Percentiles rank a stretch among this genome's conserved stretches.
Conservation (phyloP, 2,888 invertebrate species). For the Alsophila aescularia region DNA sequence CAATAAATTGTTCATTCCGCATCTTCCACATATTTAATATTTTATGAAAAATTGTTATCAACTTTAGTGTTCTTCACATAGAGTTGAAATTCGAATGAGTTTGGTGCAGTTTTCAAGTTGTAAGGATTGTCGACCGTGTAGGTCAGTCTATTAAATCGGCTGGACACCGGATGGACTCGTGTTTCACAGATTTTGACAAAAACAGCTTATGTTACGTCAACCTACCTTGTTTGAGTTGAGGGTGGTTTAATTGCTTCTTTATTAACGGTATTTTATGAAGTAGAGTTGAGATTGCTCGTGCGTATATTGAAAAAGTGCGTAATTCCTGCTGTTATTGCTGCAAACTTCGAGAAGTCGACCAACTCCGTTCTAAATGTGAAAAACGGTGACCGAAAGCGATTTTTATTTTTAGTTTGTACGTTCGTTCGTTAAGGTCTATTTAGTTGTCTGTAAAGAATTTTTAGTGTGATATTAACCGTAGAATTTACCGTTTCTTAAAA, state of each 20-base stretch:
- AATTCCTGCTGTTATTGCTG: too few relatives aligned
- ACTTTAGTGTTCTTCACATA: constrained; percentile 8
- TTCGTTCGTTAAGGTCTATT: too few relatives aligned
- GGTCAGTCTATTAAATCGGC: constrained; percentile 81
- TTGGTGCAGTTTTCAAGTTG: constrained; percentile 41
- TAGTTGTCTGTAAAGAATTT: too few relatives aligned
- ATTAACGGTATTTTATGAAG: constrained; percentile 20
- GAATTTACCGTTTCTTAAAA: too few relatives aligned
- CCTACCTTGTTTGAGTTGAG: constrained; percentile 55
- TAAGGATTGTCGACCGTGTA: constrained; percentile 68
- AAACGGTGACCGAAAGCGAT: too few relatives aligned
- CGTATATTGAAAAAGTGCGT: too few relatives aligned
- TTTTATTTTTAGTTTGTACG: too few relatives aligned
- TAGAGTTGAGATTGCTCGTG: neutral
- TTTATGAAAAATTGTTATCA: constrained; percentile 24
- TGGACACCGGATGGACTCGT: constrained; percentile 73
- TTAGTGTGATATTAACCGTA: too few relatives aligned
- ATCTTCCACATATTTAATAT: constrained; percentile 39
- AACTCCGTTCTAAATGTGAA: too few relatives aligned
- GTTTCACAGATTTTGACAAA: constrained; percentile 75
- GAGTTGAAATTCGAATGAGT: constrained; percentile 34
- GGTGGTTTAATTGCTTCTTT: constrained; percentile 43
- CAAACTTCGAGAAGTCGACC: too few relatives aligned
- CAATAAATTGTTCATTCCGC: constrained; percentile 81
- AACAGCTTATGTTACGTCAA: constrained; percentile 74